Conservation (phyloP, 2,797 vertebrate species). For the Enteromius anoplus region DNA sequence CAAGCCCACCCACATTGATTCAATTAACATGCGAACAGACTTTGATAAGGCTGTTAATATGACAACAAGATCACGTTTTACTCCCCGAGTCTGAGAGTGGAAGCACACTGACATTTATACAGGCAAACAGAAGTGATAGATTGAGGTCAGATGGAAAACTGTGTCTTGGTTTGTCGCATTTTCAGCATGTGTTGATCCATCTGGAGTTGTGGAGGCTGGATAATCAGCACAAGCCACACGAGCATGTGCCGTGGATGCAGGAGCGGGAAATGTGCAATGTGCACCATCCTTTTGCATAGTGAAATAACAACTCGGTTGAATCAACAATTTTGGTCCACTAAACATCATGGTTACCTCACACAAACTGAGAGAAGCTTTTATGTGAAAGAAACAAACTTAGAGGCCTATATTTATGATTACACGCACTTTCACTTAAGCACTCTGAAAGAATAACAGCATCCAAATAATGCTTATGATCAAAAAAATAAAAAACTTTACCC, state of each 20-base stretch:
- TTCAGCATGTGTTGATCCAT: constrained; percentile 84
- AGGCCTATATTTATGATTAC: neutral
- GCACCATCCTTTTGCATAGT: constrained; percentile 44
- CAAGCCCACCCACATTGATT: constrained; percentile 9
- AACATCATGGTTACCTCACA: constrained; percentile 34
- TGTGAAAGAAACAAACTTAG: neutral
- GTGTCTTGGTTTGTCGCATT: constrained; percentile 75
- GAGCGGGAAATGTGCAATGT: constrained; percentile 65
- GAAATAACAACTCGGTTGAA: constrained; percentile 22
- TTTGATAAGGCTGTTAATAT: constrained; percentile 18
- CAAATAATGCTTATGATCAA: neutral
- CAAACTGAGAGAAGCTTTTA: neutral
- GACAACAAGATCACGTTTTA: constrained; percentile 34
- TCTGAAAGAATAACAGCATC: neutral
- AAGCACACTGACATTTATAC: constrained; percentile 66
- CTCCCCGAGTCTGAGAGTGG: constrained; percentile 41
- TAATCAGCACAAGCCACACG: constrained; percentile 75
- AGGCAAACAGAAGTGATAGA: constrained; percentile 73
- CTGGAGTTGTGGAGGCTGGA: constrained; percentile 73
- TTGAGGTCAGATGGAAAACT: constrained; percentile 81
- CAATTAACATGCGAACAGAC: constrained; percentile 34
- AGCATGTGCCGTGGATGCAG: constrained; percentile 72
- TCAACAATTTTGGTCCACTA: constrained; percentile 22
- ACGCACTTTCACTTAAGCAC: neutral
- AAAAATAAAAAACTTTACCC: neutral